Base-by-base conservation (phyloP, 1,140 invertebrate genomes). In the Tenebrio molitor region DNA sequence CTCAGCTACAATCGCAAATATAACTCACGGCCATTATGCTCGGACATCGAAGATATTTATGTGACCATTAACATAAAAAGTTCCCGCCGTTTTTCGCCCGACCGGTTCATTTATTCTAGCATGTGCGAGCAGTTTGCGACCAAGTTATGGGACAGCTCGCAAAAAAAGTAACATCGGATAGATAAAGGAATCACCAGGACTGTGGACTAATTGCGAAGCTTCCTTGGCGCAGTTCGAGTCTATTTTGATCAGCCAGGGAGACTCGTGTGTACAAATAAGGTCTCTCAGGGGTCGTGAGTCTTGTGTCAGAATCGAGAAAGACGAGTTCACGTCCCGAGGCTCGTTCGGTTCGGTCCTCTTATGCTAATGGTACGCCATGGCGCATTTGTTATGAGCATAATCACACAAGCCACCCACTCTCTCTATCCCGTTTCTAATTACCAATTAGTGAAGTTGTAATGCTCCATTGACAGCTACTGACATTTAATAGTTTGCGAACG, bases 391-490 rank as follows among this genome's bases (percentile, higher is more conserved):
- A 58, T 58, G 50, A 58, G 29, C 50, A 58, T 58, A 58, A 58
- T 29, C 23, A 58, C 50, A 12, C 50, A 12, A 58, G 23, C 19
- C n/a, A n/a, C n/a, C 19, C 50, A 14, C 50, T 23, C 23, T 58
- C 50, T 58, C 21, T 14, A 12, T 8, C 50, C 44, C 23, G 50
- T 29, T 58, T 58, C 50, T 58, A 58, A 58, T 58, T 58, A 58
- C 19, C 50, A 58, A 58, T 58, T 58, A 58, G 50, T 58, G 50
- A 58, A 58, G 50, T 58, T 58, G 50, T 58, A 58, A 58, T 58
- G 50, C 50, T 58, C 50, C 50, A 58, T 58, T 58, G 50, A 58
- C 50, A 58, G 50, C 50, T 58, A 23, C 50, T 58, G 50, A 58
- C 50, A 58, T 58, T 58, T 25, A 58, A 58, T 58, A 58, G 50